These are phyloP conservation scores for Cerceris rybyensis DNA, from an alignment of 2,888 invertebrate species.

Conservation along the genomic window DNA sequence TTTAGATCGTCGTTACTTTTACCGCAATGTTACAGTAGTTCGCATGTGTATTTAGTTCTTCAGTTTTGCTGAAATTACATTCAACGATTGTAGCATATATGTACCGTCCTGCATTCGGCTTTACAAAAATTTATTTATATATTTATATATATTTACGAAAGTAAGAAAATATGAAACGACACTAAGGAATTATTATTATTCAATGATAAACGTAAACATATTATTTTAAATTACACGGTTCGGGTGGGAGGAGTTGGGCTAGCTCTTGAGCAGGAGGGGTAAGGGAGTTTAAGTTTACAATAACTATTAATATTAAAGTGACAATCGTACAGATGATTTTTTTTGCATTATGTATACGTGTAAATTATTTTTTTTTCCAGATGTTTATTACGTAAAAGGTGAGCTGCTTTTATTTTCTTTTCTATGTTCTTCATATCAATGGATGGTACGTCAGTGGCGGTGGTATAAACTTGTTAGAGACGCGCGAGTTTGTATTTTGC, in stretches of 20 bases:
- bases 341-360: constrained; percentile 78
- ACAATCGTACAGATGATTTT: constrained; percentile 80
- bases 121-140: constrained; percentile 77
- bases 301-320: constrained; percentile 81
- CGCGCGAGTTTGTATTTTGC: constrained; percentile 68
- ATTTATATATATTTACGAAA: constrained; percentile 78
- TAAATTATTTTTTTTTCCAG: constrained; percentile 77
- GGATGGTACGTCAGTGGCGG: constrained; percentile 74
- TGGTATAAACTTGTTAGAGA: constrained; percentile 72
- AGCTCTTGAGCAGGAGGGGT: constrained; percentile 63
- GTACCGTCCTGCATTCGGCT: constrained; percentile 65
- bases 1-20: constrained; percentile 57
- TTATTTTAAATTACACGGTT: constrained; percentile 74
- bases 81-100: constrained; percentile 72
- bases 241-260: constrained; percentile 58
- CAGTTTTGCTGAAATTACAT: constrained; percentile 73
- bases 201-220: constrained; percentile 77
- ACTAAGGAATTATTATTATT: constrained; percentile 78
- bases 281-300: constrained; percentile 76
- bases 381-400: constrained; percentile 78
- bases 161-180: constrained; percentile 82
- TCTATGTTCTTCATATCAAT: constrained; percentile 70
- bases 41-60: constrained; percentile 68
- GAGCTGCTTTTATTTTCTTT: constrained; percentile 75
- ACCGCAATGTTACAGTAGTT: constrained; percentile 69